Conservation (phyloP, 1,140 invertebrate genomes). For the Dolichoris vasculosae region DNA sequence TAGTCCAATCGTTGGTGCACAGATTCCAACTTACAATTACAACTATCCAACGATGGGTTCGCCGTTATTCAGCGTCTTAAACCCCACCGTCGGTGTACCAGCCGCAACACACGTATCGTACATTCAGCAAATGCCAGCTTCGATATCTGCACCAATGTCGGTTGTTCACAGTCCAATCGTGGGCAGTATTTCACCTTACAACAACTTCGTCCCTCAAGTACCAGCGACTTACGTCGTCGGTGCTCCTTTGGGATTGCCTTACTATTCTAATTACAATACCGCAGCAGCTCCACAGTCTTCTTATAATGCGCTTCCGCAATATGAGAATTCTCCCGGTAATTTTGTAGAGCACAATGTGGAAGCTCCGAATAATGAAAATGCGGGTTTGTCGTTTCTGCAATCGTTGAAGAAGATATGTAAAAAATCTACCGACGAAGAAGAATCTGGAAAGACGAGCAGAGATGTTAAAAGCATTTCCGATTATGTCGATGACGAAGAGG, state of each 20-base stretch:
- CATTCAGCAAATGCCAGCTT: conserved; percentile 2
- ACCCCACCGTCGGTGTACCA: conserved; percentile 19
- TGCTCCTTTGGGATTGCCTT: conserved; percentile 4
- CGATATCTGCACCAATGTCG: background rate
- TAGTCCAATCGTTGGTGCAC: conserved; percentile 1
- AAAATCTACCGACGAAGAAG: conserved; percentile 28
- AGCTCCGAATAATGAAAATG: background rate
- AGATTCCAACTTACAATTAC: background rate
- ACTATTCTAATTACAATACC: background rate
- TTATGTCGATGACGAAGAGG: background rate
- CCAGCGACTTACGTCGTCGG: conserved; percentile 31
- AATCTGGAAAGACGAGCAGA: conserved; percentile 10
- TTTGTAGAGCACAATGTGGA: conserved; percentile 1
- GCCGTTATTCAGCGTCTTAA: background rate
- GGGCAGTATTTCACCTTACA: background rate
- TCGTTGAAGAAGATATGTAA: conserved; percentile 45
- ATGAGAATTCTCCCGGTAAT: background rate
- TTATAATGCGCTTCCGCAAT: background rate
- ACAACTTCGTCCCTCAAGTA: background rate
- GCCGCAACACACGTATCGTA: conserved; percentile 22
- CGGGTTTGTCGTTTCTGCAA: background rate
- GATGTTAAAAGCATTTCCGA: conserved; percentile 9
- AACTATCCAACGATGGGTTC: conserved; percentile 8
- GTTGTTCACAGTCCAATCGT: conserved; percentile 17
- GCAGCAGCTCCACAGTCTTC: background rate